Percentiles rank a stretch among this genome's conserved stretches.
These are phyloP conservation scores for Torymus aiolomorphi DNA, from an alignment of 2,888 invertebrate species.

Conservation along the genomic window DNA sequence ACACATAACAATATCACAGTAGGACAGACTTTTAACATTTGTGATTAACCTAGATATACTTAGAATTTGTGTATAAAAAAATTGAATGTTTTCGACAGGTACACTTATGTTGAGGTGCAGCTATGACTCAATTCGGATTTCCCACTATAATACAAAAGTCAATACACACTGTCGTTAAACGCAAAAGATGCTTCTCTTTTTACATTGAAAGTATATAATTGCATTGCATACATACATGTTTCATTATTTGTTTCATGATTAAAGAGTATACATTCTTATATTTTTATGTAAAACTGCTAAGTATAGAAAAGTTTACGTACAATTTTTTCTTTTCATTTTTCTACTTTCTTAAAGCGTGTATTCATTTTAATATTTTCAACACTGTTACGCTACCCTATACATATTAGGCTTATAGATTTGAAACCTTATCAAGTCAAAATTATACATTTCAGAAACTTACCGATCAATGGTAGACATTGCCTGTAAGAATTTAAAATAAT, in stretches of 20 bases:
- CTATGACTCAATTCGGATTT: constrained; percentile 14
- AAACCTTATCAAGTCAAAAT: constrained; percentile 10
- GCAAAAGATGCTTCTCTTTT: background rate
- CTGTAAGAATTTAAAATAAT: background rate
- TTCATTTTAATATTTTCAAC: constrained; percentile 1
- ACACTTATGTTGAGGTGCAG: background rate
- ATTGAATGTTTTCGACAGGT: background rate
- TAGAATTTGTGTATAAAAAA: constrained; percentile 12
- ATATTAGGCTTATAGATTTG: background rate
- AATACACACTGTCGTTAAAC: background rate
- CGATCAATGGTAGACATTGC: constrained; percentile 10
- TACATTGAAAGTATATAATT: background rate
- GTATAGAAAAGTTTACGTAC: constrained; percentile 11
- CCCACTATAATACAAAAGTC: constrained; percentile 14
- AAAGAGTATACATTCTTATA: constrained; percentile 8
- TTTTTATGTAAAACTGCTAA: constrained; percentile 8
- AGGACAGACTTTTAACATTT: constrained; percentile 39
- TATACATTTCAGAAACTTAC: background rate
- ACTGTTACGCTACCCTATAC: background rate
- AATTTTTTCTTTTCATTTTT: background rate
- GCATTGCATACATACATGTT: background rate
- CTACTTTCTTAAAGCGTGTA: background rate
- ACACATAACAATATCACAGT: constrained; percentile 48
- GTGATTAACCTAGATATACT: constrained; percentile 30
- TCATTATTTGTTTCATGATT: constrained; percentile 1